A percentile compares a stretch with the other conserved stretches of the same genome.
Conservation (phyloP, 2,888 invertebrate species). For the Belgica antarctica region DNA sequence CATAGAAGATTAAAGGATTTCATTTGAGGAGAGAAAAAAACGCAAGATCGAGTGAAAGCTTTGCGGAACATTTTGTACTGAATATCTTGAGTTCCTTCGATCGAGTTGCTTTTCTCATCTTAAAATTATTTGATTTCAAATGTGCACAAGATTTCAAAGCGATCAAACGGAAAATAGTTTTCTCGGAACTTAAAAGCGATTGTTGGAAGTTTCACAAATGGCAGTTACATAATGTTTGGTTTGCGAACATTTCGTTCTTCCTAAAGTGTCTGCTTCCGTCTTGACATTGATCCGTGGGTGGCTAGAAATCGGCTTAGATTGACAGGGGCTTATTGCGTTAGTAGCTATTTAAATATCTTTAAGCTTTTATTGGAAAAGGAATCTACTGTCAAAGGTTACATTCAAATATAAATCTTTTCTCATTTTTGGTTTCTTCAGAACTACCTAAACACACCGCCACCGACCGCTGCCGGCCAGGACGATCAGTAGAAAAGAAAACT, state of each 20-base stretch:
- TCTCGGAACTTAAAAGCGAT: conserved; percentile 8
- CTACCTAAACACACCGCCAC: too few relatives aligned
- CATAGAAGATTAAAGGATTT: neutral
- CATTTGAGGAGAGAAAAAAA: neutral
- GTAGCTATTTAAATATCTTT: neutral
- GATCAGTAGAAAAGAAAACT: too few relatives aligned
- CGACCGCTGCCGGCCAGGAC: too few relatives aligned
- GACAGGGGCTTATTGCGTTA: neutral
- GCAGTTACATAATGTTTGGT: neutral
- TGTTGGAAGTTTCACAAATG: conserved; percentile 8
- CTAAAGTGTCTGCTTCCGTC: too few relatives aligned
- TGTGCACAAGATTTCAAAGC: too few relatives aligned
- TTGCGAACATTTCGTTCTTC: neutral
- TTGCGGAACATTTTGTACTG: too few relatives aligned
- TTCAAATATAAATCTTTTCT: neutral
- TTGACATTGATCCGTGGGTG: neutral
- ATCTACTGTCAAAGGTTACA: neutral
- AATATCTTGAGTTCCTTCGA: too few relatives aligned
- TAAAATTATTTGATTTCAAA: too few relatives aligned
- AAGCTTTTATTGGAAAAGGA: neutral
- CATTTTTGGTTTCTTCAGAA: too few relatives aligned
- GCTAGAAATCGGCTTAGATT: neutral
- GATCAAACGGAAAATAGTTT: too few relatives aligned
- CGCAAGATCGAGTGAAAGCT: too few relatives aligned
- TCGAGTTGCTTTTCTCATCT: too few relatives aligned